These are phyloP conservation scores for Scaptomyza graminum DNA, from an alignment of 1,140 invertebrate species.

Conservation along the genomic window DNA sequence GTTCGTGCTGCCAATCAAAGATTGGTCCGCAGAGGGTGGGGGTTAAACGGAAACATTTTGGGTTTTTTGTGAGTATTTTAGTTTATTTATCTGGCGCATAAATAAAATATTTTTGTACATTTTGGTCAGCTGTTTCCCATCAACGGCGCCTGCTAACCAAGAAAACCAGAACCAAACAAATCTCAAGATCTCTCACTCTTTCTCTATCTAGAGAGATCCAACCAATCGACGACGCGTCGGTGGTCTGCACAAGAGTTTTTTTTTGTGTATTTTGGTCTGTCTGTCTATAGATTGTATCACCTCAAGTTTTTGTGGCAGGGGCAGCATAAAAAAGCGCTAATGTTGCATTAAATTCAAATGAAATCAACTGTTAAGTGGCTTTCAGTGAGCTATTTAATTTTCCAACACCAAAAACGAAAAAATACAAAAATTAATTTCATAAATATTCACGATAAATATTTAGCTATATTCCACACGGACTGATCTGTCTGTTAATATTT, in stretches of 20 bases:
- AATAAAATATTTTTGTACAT: conserved; percentile 78
- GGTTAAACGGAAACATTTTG: neutral
- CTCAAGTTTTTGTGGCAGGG: conserved; percentile 44
- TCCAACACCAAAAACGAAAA: conserved; percentile 49
- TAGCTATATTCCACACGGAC: conserved; percentile 31
- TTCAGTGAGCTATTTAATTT: conserved; percentile 82
- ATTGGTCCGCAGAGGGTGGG: neutral
- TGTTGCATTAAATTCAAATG: conserved; percentile 82
- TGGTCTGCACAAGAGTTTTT: conserved; percentile 1
- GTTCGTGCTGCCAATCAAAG: conserved; percentile 49
- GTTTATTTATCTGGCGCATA: conserved; percentile 75
- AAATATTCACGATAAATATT: conserved; percentile 65
- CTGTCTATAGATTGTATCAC: conserved; percentile 60
- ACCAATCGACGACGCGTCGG: too few relatives aligned
- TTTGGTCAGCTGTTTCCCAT: conserved; percentile 77
- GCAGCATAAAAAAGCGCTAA: conserved; percentile 71
- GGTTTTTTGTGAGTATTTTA: conserved; percentile 19
- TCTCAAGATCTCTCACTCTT: neutral
- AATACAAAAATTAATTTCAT: conserved; percentile 68
- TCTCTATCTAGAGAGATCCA: too few relatives aligned
- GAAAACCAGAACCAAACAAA: conserved; percentile 31
- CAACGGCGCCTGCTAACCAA: conserved; percentile 71
- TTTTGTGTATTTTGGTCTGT: neutral
- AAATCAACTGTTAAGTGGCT: conserved; percentile 81
- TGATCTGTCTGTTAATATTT: conserved; percentile 39